Evolutionary conservation across 2,888 invertebrate genomes (phyloP), one percentile per base, ranked within the genome.

Genomic region (Dicyrtoma fusca): DNA sequence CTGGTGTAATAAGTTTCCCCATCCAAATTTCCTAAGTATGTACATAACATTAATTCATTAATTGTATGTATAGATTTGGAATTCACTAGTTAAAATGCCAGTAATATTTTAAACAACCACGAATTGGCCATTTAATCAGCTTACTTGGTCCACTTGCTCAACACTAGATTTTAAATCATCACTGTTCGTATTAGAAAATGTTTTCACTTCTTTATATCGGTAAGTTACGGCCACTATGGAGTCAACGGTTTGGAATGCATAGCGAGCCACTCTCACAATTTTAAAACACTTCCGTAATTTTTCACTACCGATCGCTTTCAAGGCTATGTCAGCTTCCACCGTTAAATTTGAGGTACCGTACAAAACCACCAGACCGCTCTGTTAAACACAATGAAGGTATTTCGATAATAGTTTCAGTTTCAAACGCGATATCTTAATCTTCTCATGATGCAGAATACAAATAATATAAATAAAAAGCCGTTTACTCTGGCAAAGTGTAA

Each of bases 341-440:
- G 79, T 79, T 0, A 49, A 69, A 25, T 75, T 74, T 8, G 74
- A 61, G n/a, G 72, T 72, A n/a, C 77, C 79, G 47, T 79, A 79
- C 25, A 76, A 69, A 1, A 72, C 42, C 0, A 76, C 70, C 6
- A 79, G 71, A 10, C 79, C 79, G 59, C 66, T 73, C 76, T 76
- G 23, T 10, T 65, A 49, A n/a, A 34, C 34, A 34, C 34, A 34
- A 34, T 34, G 34, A 34, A n/a, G n/a, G n/a, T n/a, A n/a, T n/a
- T n/a, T n/a, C n/a, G n/a, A n/a, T n/a, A n/a, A n/a, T n/a, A n/a
- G n/a, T n/a, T n/a, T n/a, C n/a, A n/a, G n/a, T n/a, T n/a, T n/a
- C n/a, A n/a, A n/a, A n/a, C n/a, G n/a, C n/a, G n/a, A n/a, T n/a
- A n/a, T n/a, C n/a, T n/a, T n/a, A n/a, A n/a, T n/a, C n/a, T n/a